Conservation (phyloP, 2,113 vertebrate species). For the Tichodroma muraria region DNA sequence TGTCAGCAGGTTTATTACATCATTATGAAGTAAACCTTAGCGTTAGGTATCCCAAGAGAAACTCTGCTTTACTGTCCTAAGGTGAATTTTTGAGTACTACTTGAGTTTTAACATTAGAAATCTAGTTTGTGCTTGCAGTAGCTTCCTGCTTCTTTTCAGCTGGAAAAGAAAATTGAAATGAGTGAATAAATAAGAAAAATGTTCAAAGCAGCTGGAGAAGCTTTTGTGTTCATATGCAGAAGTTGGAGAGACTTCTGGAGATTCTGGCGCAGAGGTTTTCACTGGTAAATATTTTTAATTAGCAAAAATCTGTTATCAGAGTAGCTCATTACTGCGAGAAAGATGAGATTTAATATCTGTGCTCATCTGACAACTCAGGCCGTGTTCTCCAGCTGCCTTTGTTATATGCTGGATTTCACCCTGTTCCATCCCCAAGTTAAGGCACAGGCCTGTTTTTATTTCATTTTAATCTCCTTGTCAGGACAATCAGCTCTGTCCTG, state of each 20-base stretch:
- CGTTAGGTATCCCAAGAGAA: neutral
- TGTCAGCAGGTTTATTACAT: neutral
- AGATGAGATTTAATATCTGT: neutral
- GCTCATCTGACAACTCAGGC: neutral
- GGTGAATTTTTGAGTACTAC: neutral
- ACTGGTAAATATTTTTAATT: neutral
- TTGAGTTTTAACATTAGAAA: neutral
- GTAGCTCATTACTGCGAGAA: neutral
- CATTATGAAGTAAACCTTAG: neutral
- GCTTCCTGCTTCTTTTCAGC: neutral
- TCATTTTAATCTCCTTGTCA: neutral
- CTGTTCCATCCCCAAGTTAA: neutral
- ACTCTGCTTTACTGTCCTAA: neutral
- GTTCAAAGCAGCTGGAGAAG: neutral
- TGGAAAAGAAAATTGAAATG: neutral
- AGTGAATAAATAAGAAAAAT: neutral
- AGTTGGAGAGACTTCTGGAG: neutral
- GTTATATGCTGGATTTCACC: neutral
- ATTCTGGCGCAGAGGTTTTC: neutral
- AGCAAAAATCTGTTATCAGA: neutral
- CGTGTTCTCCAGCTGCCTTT: neutral
- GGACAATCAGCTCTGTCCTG: neutral
- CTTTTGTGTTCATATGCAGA: too few relatives aligned
- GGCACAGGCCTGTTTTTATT: neutral
- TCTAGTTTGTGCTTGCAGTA: neutral